Percentiles rank a stretch among this genome's conserved stretches.
Conservation (phyloP, 1,140 invertebrate genomes). For the Drosophila hydei region DNA sequence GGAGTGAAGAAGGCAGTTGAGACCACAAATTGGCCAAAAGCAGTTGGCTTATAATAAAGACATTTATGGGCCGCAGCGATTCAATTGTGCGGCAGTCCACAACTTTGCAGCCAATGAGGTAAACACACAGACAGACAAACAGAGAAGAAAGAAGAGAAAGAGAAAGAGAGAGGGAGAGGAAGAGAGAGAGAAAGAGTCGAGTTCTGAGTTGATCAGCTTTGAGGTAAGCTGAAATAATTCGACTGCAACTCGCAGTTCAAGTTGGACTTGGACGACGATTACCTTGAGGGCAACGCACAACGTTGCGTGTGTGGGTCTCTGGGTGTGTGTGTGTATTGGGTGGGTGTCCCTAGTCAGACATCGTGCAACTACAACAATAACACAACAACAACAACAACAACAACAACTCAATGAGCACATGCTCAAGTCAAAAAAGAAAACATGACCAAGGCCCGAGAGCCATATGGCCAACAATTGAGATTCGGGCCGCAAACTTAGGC, state of each 20-base stretch:
- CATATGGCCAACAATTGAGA: constrained; percentile 40
- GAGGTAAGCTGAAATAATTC: constrained; percentile 48
- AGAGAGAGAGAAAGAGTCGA: constrained; percentile 20
- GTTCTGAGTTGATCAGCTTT: constrained; percentile 14
- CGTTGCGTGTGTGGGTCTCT: constrained; percentile 29
- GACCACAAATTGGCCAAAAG: constrained; percentile 56
- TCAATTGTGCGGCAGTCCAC: constrained; percentile 69
- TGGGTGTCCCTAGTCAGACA: constrained; percentile 60
- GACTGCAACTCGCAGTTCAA: constrained; percentile 20
- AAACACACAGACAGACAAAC: neutral
- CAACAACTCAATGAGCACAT: constrained; percentile 46
- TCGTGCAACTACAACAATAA: constrained; percentile 42
- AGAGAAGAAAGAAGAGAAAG: neutral
- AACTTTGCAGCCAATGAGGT: constrained; percentile 48
- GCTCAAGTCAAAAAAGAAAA: constrained; percentile 18
- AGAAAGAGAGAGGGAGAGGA: neutral
- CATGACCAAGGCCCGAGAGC: constrained; percentile 28
- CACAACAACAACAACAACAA: constrained; percentile 16
- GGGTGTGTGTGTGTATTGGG: constrained; percentile 41
- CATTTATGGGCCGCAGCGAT: constrained; percentile 66
- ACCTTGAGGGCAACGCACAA: constrained; percentile 42
- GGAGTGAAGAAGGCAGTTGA: constrained; percentile 1
- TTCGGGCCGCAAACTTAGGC: constrained; percentile 11
- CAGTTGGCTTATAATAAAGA: constrained; percentile 74
- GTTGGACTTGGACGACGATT: constrained; percentile 3